Percentiles rank a stretch among this genome's conserved stretches.
These are phyloP conservation scores for Syngnathus floridae DNA, from an alignment of 2,113 vertebrate genomes.

Conservation along the genomic window DNA sequence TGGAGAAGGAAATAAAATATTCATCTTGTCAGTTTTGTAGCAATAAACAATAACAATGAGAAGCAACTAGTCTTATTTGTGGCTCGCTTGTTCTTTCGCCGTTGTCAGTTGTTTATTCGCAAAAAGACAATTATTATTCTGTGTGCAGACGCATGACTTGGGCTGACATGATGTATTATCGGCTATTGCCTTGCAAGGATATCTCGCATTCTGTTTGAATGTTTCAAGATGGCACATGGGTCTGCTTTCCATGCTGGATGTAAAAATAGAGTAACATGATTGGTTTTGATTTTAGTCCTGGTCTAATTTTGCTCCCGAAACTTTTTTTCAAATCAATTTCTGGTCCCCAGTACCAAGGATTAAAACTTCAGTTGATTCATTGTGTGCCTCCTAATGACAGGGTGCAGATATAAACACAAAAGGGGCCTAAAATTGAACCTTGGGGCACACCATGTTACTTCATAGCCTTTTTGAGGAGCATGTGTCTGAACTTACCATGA, in stretches of 20 bases:
- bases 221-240: slow-evolving; percentile 2
- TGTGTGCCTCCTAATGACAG: no score
- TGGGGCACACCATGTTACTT: no score
- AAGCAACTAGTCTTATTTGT: slow-evolving; percentile 15
- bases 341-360: no score
- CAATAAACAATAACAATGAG: slow-evolving; percentile 8
- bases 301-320: no score
- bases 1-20: slow-evolving; percentile 19
- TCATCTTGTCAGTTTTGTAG: slow-evolving; percentile 26
- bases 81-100: slow-evolving; percentile 12
- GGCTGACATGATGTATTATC: background rate
- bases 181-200: slow-evolving; percentile 2
- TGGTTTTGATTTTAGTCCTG: no score
- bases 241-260: background rate
- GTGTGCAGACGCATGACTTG: background rate
- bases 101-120: slow-evolving; percentile 24
- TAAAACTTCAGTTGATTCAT: no score
- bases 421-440: no score
- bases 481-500: no score
- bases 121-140: slow-evolving; percentile 16
- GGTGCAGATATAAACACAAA: background rate
- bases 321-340: no score
- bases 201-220: background rate
- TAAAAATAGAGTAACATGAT: background rate
- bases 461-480: no score